phyloP scores from a whole-genome alignment of 2,888 invertebrate species.

The Subacronicta megacephala region DNA sequence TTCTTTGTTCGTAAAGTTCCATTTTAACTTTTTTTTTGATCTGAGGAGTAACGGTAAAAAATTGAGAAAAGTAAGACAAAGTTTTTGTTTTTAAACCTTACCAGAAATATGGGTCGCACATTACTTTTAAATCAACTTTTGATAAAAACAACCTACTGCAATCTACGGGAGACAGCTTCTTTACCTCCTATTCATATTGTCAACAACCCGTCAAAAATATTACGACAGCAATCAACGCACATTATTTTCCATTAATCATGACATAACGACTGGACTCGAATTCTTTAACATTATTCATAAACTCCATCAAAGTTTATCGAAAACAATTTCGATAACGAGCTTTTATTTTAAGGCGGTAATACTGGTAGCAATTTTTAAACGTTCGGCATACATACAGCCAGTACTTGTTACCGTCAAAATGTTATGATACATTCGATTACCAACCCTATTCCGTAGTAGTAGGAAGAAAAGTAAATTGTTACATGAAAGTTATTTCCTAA shows the following conservation, averaged over 20 bases:
- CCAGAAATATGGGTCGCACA: no score
- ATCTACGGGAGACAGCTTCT: neutral
- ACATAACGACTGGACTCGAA: constrained; percentile 59
- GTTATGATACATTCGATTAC: constrained; percentile 43
- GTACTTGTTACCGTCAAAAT: constrained; percentile 35
- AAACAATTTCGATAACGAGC: constrained; percentile 79
- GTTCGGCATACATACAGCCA: constrained; percentile 54
- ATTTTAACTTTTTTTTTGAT: no score
- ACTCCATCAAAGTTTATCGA: constrained; percentile 66
- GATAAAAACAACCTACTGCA: no score
- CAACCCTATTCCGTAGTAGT: constrained; percentile 58
- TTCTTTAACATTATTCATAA: constrained; percentile 63
- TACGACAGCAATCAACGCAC: constrained; percentile 24
- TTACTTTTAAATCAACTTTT: no score
- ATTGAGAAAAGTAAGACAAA: no score
- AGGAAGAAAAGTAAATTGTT: constrained; percentile 33
- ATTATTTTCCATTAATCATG: constrained; percentile 63
- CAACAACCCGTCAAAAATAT: constrained; percentile 35
- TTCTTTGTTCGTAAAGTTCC: no score
- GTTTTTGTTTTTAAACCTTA: no score
- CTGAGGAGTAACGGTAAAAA: no score
- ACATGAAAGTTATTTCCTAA: constrained; percentile 37
- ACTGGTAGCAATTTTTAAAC: constrained; percentile 74
- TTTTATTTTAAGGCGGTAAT: constrained; percentile 71
- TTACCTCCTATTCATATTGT: constrained; percentile 27